Evolutionary conservation across 2,113 vertebrate species (phyloP), one percentile per base, ranked within the genome.

Genomic region (Poecilia latipinna): DNA sequence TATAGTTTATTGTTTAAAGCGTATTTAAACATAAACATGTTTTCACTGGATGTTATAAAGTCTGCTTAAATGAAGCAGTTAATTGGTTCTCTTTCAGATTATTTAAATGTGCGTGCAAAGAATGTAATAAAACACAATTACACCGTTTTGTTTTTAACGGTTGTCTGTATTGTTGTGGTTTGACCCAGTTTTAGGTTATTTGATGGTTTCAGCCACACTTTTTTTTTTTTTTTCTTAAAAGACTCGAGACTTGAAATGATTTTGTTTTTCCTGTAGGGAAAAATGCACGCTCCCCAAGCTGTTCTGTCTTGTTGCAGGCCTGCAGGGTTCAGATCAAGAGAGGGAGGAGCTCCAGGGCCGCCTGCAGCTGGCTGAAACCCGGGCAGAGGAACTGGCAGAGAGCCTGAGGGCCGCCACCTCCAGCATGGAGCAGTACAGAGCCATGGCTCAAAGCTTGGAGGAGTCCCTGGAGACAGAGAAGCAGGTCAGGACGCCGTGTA

Each of bases 381-480:
- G 93, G 72, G 91, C 91, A 7, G 96, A 94, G 82, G 97, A 98
- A 79, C 89, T 98, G 44, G 91, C 90, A 28, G 96, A 98, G 68
- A 95, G 94, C 73, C 94, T 99, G 57, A 96, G 92, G 78, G 95
- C 92, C 33, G 86, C 89, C 74, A 93, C 95, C 7, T 94, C 94
- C 88, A 96, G 94, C 74, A 93, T 97, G 85, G 97, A 98, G 60
- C 96, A 97, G 80, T 98, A 98, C 83, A 94, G 95, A 74, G 89
- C 95, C 74, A 97, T 99, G 96, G 96, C 96, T 78, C 95, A 96
- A 68, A 97, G 95, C 76, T 92, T 99, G 73, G 98, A 99, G 88
- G 97, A 98, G 67, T 98, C 97, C 0, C 93, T 99, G 54, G 96
- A 96, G 62, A 97, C 96, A 73, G 97, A 99, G 84, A 99, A 98